Base-by-base conservation (phyloP, 2,888 invertebrate genomes). In the Ormyrus thymus region DNA sequence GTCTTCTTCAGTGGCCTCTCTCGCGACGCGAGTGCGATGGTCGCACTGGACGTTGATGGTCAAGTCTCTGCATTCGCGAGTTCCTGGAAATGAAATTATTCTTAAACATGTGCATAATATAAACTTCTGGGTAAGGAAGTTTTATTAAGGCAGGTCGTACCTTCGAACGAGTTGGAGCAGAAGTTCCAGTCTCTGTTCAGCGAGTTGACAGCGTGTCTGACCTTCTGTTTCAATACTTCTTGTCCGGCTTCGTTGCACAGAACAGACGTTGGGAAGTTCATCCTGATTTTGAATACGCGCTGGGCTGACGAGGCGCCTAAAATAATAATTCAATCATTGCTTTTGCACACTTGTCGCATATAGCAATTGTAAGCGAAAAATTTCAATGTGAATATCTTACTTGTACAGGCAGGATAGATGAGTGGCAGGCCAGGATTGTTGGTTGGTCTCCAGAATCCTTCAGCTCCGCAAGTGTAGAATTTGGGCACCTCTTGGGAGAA, bases 391-490 rank as follows among this genome's bases (percentile, higher is more conserved):
- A n/a, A 29, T 46, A 3, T 65, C 93, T 92, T 93, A 96, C 96
- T 93, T 86, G 97, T 97, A 88, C 97, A 97, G 83, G 97, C 97
- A 77, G 97, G 97, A 87, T 97, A 97, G n/a, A 96, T 92, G 83
- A 97, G 91, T 50, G 97, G 96, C 85, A 95, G 91, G 65, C 92
- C 93, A 8, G 97, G 96, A 86, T 96, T 94, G 55, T 91, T 92
- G 0, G 96, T 97, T 70, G 98, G 98, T 84, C 97, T 92, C 99
- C 98, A 99, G 91, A 97, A 96, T 58, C 98, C 99, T 93, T 98
- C 98, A 73, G 96, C 96, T n/a, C 98, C 98, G 88, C 99, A 99
- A 0, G 97, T 97, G 90, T 98, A 99, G 92, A 98, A 98, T 84
- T 96, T 95, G 0, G 98, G 98, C n/a, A 98, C 96, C 76, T 94